These are phyloP conservation scores for Pseudachorutes palmiensis DNA, from an alignment of 1,140 invertebrate genomes.

Conservation along the genomic window DNA sequence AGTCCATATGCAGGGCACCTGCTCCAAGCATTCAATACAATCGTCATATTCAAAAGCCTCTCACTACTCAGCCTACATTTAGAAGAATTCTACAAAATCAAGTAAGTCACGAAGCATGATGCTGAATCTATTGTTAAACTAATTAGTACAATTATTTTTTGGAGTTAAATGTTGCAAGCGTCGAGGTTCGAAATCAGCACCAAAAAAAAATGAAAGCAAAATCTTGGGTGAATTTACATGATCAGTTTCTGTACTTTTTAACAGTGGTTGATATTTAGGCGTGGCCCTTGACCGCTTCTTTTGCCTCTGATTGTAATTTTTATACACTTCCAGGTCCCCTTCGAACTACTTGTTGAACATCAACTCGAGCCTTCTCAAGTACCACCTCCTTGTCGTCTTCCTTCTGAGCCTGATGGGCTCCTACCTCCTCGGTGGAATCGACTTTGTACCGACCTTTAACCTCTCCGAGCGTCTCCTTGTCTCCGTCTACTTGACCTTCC, in stretches of 20 bases:
- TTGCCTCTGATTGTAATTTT: too few species aligned
- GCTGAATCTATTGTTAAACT: too few species aligned
- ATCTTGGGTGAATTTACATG: too few species aligned
- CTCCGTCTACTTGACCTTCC: constrained; percentile 7
- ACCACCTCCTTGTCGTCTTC: constrained; percentile 11
- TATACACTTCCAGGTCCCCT: constrained; percentile 1
- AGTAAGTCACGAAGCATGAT: constrained; percentile 17
- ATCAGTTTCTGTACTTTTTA: too few species aligned
- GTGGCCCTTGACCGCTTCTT: too few species aligned
- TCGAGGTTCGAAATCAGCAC: too few species aligned
- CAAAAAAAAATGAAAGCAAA: too few species aligned
- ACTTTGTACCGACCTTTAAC: neutral
- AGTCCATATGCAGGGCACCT: neutral
- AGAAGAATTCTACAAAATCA: constrained; percentile 25
- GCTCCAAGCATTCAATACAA: neutral
- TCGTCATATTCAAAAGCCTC: constrained; percentile 16
- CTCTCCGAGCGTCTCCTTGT: neutral
- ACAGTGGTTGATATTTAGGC: too few species aligned
- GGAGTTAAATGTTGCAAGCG: too few species aligned
- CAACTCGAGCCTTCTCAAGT: constrained; percentile 7
- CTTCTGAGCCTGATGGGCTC: constrained; percentile 12
- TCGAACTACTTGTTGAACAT: constrained; percentile 17
- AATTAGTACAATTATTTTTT: too few species aligned
- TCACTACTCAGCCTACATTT: constrained; percentile 8
- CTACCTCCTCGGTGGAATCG: neutral